Evolutionary conservation across 2,797 vertebrate genomes (phyloP), one percentile per base, ranked within the genome.

Genomic region (Mormyrops boulengeri): DNA sequence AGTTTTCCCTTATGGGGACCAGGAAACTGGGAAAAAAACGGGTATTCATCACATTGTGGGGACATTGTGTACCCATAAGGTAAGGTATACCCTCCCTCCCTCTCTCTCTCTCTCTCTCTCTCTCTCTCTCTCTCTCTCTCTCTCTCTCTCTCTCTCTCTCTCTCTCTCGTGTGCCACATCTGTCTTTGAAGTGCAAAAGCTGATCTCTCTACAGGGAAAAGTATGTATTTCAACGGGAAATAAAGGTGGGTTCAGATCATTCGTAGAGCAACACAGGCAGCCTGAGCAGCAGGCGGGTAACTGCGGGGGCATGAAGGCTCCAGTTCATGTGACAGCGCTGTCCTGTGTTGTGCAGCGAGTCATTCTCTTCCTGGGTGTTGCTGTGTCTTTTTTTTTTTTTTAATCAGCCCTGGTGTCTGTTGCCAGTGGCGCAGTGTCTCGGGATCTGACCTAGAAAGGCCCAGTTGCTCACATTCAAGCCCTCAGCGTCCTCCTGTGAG

Each of bases 391-490:
- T 73, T 52, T 52, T 50, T 50, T 50, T 69, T 91, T 92, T 94
- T 96, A 94, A 95, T 96, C 95, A 94, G 94, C 94, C 94, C 93
- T 93, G 93, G 93, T 90, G 91, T 93, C 94, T 94, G 91, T 93
- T 95, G 94, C 95, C 95, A 95, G 94, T 94, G 93, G 94, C 94
- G 93, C 94, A 94, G 94, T 94, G 94, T 96, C 96, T 94, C 90
- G 96, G 96, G 96, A 95, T 94, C 95, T 97, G 96, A 96, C 96
- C 96, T 95, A 97, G 96, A 96, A 97, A 96, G 95, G 94, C 94
- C 95, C 95, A 95, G 95, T 96, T 94, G 93, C 94, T 95, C 95
- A 92, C 93, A 92, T 94, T 95, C 94, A 94, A 95, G 93, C 94
- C 94, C 94, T 93, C 93, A 94, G 94, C 95, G 94, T 94, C 95